Conservation (phyloP, 2,797 vertebrate genomes). For the Acrocephalus scirpaceus region DNA sequence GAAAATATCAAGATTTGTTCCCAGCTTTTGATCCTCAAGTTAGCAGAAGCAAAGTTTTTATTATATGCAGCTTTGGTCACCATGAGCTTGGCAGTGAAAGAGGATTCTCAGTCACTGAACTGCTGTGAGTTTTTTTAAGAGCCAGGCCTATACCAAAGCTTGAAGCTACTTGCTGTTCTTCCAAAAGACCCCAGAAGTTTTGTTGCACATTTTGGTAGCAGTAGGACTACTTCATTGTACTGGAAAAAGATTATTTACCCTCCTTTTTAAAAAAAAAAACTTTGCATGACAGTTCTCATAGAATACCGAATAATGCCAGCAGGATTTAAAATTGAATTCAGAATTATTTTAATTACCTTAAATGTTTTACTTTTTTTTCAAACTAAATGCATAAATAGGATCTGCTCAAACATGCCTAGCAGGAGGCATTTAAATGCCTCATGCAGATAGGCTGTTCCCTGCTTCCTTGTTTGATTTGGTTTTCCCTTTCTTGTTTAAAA, state of each 20-base stretch:
- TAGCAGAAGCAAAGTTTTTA: neutral
- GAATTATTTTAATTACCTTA: constrained; percentile 58
- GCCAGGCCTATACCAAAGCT: neutral
- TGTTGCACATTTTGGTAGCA: neutral
- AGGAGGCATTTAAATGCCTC: constrained; percentile 55
- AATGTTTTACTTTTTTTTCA: constrained; percentile 28
- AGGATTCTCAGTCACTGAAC: neutral
- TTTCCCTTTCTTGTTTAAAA: constrained; percentile 35
- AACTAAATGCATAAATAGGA: constrained; percentile 49
- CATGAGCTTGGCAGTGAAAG: neutral
- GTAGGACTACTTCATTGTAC: neutral
- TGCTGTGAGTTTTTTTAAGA: neutral
- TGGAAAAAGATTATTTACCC: neutral
- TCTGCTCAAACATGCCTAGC: constrained; percentile 55
- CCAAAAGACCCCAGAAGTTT: neutral
- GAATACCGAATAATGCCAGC: constrained; percentile 24
- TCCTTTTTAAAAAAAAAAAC: no score
- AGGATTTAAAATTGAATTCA: constrained; percentile 45
- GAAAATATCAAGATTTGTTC: neutral
- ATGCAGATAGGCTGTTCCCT: constrained; percentile 12
- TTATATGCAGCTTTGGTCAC: neutral
- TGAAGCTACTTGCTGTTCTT: neutral
- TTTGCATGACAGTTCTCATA: neutral
- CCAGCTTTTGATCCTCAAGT: neutral
- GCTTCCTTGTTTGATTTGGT: constrained; percentile 42